Conservation (phyloP, 2,113 vertebrate genomes). For the Mormyrus lacerda region DNA sequence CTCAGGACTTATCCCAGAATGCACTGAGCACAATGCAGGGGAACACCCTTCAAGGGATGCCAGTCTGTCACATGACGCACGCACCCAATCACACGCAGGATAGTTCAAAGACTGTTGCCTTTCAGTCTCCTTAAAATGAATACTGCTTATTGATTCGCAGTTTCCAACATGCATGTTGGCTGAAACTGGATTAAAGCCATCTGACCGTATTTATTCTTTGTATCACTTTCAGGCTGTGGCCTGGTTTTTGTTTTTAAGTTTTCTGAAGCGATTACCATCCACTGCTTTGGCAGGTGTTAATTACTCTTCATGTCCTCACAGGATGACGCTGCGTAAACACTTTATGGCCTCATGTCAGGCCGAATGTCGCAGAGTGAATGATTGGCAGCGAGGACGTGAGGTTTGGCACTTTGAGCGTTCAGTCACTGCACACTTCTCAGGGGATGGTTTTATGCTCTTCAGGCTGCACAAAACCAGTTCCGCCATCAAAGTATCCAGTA, state of each 20-base stretch:
- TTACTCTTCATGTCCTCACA: background rate
- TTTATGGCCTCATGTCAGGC: background rate
- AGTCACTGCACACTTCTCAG: background rate
- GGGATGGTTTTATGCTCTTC: background rate
- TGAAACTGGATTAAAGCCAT: background rate
- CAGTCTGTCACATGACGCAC: background rate
- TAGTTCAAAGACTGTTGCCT: background rate
- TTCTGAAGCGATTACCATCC: background rate
- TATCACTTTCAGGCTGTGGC: background rate
- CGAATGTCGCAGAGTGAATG: background rate
- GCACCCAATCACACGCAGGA: background rate
- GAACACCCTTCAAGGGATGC: background rate
- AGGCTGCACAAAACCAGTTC: background rate
- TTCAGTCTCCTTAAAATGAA: background rate
- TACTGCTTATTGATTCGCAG: background rate
- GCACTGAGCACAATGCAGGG: background rate
- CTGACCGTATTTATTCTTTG: background rate
- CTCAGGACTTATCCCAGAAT: background rate
- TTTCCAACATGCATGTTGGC: background rate
- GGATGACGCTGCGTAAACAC: background rate
- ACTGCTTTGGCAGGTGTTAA: background rate
- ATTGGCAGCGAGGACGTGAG: background rate
- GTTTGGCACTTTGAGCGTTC: background rate
- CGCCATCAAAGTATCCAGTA: background rate
- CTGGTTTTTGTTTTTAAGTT: background rate